Percentiles rank a stretch among this genome's conserved stretches.
phyloP scores from a whole-genome alignment of 30 jellyfish, hydroid and myxozoan species.

The Nemopilema nomurai region DNA sequence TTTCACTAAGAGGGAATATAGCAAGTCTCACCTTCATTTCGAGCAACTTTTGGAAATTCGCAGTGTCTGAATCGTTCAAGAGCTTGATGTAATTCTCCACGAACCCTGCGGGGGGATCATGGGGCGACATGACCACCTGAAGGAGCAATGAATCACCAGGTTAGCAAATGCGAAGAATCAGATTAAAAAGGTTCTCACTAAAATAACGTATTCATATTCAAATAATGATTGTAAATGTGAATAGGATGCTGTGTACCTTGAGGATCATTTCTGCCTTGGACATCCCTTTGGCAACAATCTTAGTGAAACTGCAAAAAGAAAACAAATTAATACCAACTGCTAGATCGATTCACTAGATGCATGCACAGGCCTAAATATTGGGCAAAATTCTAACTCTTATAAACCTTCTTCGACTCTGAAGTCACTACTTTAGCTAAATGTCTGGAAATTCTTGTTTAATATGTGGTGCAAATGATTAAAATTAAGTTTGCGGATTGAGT shows the following conservation, averaged over 20 bases:
- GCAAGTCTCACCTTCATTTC: conserved; percentile 94
- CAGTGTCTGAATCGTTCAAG: conserved; percentile 78
- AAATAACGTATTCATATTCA: too few relatives aligned
- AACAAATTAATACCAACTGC: background rate
- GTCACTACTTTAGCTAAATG: too few relatives aligned
- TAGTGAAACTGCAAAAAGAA: conserved; percentile 70
- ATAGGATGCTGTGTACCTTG: conserved; percentile 55
- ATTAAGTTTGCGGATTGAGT: too few relatives aligned
- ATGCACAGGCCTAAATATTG: too few relatives aligned
- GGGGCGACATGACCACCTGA: conserved; percentile 99
- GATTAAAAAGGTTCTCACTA: too few relatives aligned
- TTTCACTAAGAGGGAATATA: background rate
- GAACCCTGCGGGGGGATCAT: conserved; percentile 91
- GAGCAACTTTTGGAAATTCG: conserved; percentile 91
- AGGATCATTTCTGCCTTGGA: conserved; percentile 98
- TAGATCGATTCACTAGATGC: too few relatives aligned
- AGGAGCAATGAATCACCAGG: background rate
- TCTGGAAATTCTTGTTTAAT: too few relatives aligned
- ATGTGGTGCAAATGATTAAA: too few relatives aligned
- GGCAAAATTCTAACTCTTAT: too few relatives aligned
- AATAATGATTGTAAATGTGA: background rate
- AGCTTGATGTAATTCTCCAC: conserved; percentile 95
- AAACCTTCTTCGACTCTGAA: too few relatives aligned
- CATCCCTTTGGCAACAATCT: conserved; percentile 96
- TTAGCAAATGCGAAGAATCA: background rate